These are phyloP conservation scores for Pluvialis apricaria DNA, from an alignment of 2,113 vertebrate species.

Conservation along the genomic window DNA sequence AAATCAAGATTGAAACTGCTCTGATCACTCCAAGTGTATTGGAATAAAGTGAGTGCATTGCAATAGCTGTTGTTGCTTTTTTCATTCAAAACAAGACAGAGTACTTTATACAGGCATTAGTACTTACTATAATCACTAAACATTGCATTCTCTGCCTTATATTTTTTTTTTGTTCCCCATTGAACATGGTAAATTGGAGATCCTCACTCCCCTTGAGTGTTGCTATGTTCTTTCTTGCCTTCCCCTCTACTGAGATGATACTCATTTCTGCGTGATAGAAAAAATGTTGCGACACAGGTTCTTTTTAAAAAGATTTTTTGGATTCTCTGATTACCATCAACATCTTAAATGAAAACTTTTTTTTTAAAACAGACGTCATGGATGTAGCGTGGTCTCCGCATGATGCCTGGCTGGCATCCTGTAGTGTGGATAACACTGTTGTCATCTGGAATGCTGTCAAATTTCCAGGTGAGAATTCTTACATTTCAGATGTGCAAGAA, in stretches of 20 bases:
- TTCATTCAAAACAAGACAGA: background rate
- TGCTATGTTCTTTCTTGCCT: background rate
- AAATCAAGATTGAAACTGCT: background rate
- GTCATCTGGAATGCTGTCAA: slow-evolving; percentile 98
- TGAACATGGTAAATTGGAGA: background rate
- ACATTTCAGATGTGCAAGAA: background rate
- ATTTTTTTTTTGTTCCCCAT: rapidly evolving
- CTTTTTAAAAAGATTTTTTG: background rate
- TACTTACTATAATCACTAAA: background rate
- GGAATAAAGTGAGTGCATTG: background rate
- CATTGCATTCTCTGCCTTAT: background rate
- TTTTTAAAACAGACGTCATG: slow-evolving; percentile 89
- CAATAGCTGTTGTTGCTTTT: background rate
- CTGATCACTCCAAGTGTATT: background rate
- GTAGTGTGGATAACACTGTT: slow-evolving; percentile 98
- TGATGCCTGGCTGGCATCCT: slow-evolving; percentile 95
- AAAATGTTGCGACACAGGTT: background rate
- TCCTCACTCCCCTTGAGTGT: background rate
- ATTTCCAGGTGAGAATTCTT: slow-evolving; percentile 85
- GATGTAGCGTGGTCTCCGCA: slow-evolving; percentile 98
- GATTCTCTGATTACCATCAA: background rate
- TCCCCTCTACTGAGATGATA: background rate
- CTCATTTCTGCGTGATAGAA: background rate
- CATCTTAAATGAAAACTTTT: background rate
- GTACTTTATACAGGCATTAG: background rate